Evolutionary conservation across 2,797 vertebrate species (phyloP), one percentile per base, ranked within the genome.

Genomic region (Coreius guichenoti): DNA sequence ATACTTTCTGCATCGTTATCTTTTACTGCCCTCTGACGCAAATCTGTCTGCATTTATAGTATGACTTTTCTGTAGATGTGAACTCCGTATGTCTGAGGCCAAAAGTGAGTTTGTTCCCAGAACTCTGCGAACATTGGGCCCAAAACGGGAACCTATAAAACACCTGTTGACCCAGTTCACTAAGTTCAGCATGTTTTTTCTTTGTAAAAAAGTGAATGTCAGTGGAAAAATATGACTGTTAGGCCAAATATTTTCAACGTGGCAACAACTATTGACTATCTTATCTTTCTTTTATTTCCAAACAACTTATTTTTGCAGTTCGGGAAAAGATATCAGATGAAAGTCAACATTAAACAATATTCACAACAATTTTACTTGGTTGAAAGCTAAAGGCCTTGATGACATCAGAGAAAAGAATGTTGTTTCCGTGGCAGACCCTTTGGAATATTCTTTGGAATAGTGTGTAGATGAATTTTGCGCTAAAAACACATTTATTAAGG

Each of bases 401-500:
- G 43, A 45, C 43, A 17, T 72, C 14, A 45, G 21, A 72, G 13
- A 26, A 72, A 72, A 61, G 14, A 65, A 31, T 17, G 63, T 17
- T 31, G 26, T 31, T 65, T 65, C 29, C 17, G 2, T 65, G 29
- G 26, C 26, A 31, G 63, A 31, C 12, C 63, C 16, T 65, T 67
- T 73, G 39, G 39, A 43, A 43, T 43, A 43, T 74, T 21, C 36
- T 43, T 72, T 26, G 26, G 9, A 88, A 92, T 93, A 87, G 86
- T 89, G 91, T 92, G 26, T 88, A 89, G 88, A 90, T 92, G 92
- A 85, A 21, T 29, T 75, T 65, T 56, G 26, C 4, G 12, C 13
- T 54, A 43, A 82, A 58, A 73, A n/a, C 33, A n/a, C 8, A 56
- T 39, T 16, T 79, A 72, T 69, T 69, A 77, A 76, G 73, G n/a